phyloP scores from a whole-genome alignment of 2,888 invertebrate species.

The Parnassius apollo region DNA sequence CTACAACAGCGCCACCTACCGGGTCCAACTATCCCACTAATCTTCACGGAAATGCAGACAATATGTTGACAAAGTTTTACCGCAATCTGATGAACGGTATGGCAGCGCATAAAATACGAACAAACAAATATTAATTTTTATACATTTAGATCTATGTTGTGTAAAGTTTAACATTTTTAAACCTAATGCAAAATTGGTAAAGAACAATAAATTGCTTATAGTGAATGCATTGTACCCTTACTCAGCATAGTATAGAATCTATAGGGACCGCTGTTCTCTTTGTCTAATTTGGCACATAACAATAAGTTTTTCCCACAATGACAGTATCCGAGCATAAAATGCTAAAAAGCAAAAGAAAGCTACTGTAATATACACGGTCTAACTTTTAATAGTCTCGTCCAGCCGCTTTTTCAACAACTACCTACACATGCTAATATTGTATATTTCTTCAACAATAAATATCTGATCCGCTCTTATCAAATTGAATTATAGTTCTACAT shows the following conservation, averaged over 20 bases:
- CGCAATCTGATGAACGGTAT: too few relatives aligned
- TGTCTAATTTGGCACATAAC: slow-evolving; percentile 25
- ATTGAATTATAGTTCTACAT: slow-evolving; percentile 14
- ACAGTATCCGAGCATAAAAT: slow-evolving; percentile 13
- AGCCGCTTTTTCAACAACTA: slow-evolving; percentile 18
- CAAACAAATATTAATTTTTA: too few relatives aligned
- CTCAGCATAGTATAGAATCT: background rate
- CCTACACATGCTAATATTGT: slow-evolving; percentile 5
- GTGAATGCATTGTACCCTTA: too few relatives aligned
- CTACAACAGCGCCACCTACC: too few relatives aligned
- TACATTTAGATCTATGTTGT: too few relatives aligned
- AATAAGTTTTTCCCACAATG: slow-evolving; percentile 21
- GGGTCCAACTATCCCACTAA: too few relatives aligned
- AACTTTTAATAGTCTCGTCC: slow-evolving; percentile 6
- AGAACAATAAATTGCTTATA: too few relatives aligned
- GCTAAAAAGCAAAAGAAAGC: slow-evolving; percentile 1
- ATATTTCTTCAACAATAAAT: slow-evolving; percentile 15
- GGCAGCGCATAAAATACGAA: too few relatives aligned
- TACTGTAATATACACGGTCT: slow-evolving; percentile 1
- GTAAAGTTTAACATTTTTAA: too few relatives aligned
- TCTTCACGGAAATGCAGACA: too few relatives aligned
- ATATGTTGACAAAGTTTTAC: too few relatives aligned
- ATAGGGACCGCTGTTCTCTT: background rate
- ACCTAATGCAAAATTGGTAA: too few relatives aligned
- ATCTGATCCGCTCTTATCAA: slow-evolving; percentile 10